Evolutionary conservation across 2,888 invertebrate genomes (phyloP), one percentile per base, ranked within the genome.

Genomic region (Cephus rjabovi): DNA sequence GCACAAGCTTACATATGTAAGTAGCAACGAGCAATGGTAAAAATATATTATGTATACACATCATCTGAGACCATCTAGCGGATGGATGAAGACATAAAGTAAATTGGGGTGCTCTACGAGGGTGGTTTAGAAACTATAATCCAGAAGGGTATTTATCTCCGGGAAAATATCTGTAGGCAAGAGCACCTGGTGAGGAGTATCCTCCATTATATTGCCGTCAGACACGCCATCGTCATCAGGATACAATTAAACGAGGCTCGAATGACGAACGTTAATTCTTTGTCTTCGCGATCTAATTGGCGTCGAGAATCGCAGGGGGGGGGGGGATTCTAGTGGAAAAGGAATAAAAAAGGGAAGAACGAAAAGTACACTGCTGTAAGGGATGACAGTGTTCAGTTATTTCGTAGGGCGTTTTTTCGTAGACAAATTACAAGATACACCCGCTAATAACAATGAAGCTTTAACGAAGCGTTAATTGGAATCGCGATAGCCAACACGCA

Each of bases 391-490:
- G 56, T 56, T 23, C 56, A 23, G 56, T 56, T 56, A 56, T 56
- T 56, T 23, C 56, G 56, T 56, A 56, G 56, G 56, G 56, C 31
- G 71, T 33, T 71, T 12, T 12, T 71, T 71, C 34, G 33, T 23
- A 31, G 71, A 33, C 71, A 71, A 71, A 71, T 71, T 71, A 71
- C 31, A 34, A 71, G 31, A 34, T 71, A 71, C 31, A 23, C 71
- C 33, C 34, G 31, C 71, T 71, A 31, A 33, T 34, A 34, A 71
- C 71, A 34, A 71, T 71, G 71, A 12, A 71, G 71, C 23, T 71
- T 77, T 75, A 75, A 75, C 74, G 40, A 75, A 70, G 69, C 75
- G 77, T 70, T 77, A 75, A 77, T 77, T 75, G 77, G 71, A 71
- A 77, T 77, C 77, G 70, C 31, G 77, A 77, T 77, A 77, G 34